Base-by-base conservation (phyloP, 2,113 vertebrate species). In the Jaculus jaculus region DNA sequence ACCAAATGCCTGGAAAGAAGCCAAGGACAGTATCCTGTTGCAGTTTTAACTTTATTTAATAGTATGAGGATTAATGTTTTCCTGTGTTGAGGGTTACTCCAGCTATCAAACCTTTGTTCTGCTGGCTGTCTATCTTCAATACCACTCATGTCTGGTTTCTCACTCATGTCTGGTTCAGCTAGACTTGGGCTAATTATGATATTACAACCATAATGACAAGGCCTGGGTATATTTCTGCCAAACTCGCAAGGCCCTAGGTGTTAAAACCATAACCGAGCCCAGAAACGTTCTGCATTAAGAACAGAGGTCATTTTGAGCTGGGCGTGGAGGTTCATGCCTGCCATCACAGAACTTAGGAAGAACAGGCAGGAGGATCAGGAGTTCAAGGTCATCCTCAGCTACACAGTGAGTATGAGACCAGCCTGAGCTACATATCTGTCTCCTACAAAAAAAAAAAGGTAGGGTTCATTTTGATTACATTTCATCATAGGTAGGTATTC, bases 401-500 rank as follows among this genome's bases (percentile, higher is more conserved):
- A 34, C 83, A 84, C 34, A 71, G 32, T 32, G 15, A 84, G 32
- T 20, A n/a, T 85, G 42, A 65, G 65, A 7, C 65, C 42, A 84
- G 12, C 32, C 65, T 69, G 9, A 23, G 21, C 83, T 71, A 34
- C 23, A 58, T 24, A 30, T 32, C 9, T 20, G 47, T 84, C 23
- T 84, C 26, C 4, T 32, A 68, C 42, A 47, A 32, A 68, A 30
- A 68, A 30, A 68, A 68, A 92, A 95, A 80, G 95, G 63, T 51
- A 39, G 94, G 95, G 95, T 88, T 96, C 90, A 89, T 97, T 96
- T 84, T 97, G 93, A 96, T 97, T 97, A 97, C 90, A 71, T 95
- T 86, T 89, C 90, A 13, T 0, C 89, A 24, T 1, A 0, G 34
- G 82, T 0, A 16, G 84, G 87, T 77, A 51, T 34, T 87, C 30